phyloP scores from a whole-genome alignment of 1,140 invertebrate species.

The Orius laevigatus region DNA sequence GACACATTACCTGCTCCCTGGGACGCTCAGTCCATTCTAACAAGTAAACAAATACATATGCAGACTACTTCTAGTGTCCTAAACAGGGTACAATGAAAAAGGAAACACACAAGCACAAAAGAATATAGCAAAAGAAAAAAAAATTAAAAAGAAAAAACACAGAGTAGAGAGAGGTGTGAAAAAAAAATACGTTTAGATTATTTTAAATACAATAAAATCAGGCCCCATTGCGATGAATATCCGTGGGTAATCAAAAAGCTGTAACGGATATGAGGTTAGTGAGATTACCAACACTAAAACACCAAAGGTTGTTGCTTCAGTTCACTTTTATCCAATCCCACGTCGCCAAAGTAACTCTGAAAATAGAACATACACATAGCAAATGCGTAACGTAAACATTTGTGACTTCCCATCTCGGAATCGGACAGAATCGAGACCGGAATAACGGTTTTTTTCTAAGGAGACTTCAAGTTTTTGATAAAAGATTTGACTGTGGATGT shows the following conservation, averaged over 20 bases:
- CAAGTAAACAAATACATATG: conserved; percentile 14
- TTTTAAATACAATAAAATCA: conserved; percentile 16
- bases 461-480: too few relatives aligned
- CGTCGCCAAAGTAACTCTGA: conserved; percentile 16
- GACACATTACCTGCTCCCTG: too few relatives aligned
- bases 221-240: conserved; percentile 17
- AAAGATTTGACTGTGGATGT: too few relatives aligned
- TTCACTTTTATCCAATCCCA: conserved; percentile 12
- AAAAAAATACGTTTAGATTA: conserved; percentile 18
- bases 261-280: conserved; percentile 19
- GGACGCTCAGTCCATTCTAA: conserved; percentile 3
- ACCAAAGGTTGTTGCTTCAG: conserved; percentile 16
- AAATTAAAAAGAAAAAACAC: conserved; percentile 9
- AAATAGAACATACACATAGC: conserved; percentile 18
- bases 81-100: conserved; percentile 16
- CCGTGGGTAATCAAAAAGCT: conserved; percentile 19
- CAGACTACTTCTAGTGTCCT: conserved; percentile 18
- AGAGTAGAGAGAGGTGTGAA: conserved; percentile 16
- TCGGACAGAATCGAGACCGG: too few relatives aligned
- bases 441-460: too few relatives aligned
- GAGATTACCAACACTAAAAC: conserved; percentile 19
- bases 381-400: conserved; percentile 16
- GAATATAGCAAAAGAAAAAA: conserved; percentile 10
- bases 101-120: conserved; percentile 17
- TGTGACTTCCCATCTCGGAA: conserved; percentile 10